Evolutionary conservation across 2,113 vertebrate genomes (phyloP).

Genomic region (Cygnus buccinator): DNA sequence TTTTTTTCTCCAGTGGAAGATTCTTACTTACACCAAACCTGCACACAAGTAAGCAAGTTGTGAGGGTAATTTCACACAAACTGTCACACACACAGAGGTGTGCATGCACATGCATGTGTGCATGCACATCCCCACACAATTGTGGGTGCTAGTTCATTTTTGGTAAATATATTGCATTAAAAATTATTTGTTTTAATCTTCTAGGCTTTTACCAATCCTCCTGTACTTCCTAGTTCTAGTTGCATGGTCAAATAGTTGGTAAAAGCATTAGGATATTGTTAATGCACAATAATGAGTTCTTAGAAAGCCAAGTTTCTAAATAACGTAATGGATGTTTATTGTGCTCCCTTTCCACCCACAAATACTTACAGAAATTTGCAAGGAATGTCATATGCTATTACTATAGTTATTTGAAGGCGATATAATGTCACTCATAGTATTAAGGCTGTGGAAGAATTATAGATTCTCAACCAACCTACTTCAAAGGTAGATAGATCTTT

Average conservation of each 20-base stretch:
- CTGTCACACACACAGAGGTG: not conserved
- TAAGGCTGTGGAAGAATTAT: not conserved
- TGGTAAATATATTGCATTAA: not conserved
- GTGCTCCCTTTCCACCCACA: not conserved
- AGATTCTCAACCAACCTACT: not conserved
- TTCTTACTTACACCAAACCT: not conserved
- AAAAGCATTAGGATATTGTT: not conserved
- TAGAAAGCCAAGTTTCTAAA: conserved; percentile 7
- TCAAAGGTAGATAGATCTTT: not conserved
- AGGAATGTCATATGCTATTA: not conserved
- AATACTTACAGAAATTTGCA: not conserved
- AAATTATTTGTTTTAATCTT: not conserved
- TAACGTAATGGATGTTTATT: not conserved
- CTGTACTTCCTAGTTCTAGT: not conserved
- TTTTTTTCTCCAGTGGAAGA: not conserved
- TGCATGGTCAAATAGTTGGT: not conserved
- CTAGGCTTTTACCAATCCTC: not conserved
- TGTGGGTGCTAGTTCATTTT: not conserved
- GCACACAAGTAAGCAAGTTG: not conserved
- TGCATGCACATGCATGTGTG: not conserved
- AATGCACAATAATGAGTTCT: not conserved
- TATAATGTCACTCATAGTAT: not conserved
- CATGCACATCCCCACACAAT: not conserved
- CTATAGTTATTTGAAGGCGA: not conserved
- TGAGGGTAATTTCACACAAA: not conserved